A percentile compares a stretch with the other conserved stretches of the same genome.
phyloP scores from a whole-genome alignment of 2,888 invertebrate genomes.

The Ormyrus rosae region DNA sequence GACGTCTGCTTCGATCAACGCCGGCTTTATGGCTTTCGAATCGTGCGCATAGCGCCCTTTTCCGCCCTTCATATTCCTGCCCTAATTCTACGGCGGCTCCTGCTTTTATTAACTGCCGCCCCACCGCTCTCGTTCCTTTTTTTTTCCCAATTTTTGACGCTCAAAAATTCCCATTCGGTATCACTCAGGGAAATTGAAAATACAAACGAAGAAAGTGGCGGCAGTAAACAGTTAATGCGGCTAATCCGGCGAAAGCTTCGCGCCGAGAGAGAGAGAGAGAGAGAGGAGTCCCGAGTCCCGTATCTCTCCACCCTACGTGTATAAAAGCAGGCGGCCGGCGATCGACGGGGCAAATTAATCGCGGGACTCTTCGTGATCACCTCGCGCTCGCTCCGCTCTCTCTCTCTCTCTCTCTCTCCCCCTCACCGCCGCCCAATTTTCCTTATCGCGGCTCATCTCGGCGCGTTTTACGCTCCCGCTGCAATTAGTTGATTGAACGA shows the following conservation, averaged over 20 bases:
- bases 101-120: constrained; percentile 24
- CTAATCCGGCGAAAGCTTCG: constrained; percentile 54
- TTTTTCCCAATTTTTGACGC: neutral
- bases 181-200: constrained; percentile 57
- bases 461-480: constrained; percentile 56
- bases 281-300: neutral
- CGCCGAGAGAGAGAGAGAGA: neutral
- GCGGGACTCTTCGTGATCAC: constrained; percentile 44
- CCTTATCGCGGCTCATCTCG: constrained; percentile 52
- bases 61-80: constrained; percentile 3
- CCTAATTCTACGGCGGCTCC: neutral
- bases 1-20: constrained; percentile 43
- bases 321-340: neutral
- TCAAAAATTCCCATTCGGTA: constrained; percentile 48
- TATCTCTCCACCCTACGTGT: no score
- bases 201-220: constrained; percentile 29
- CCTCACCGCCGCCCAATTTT: constrained; percentile 40
- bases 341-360: constrained; percentile 53
- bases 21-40: constrained; percentile 48
- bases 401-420: constrained; percentile 1
- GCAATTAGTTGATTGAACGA: constrained; percentile 70
- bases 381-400: neutral
- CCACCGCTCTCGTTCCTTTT: neutral
- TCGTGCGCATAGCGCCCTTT: constrained; percentile 31
- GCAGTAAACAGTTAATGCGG: constrained; percentile 55